Evolutionary conservation across 2,113 vertebrate species (phyloP).

Genomic region (Irena cyanogastra): DNA sequence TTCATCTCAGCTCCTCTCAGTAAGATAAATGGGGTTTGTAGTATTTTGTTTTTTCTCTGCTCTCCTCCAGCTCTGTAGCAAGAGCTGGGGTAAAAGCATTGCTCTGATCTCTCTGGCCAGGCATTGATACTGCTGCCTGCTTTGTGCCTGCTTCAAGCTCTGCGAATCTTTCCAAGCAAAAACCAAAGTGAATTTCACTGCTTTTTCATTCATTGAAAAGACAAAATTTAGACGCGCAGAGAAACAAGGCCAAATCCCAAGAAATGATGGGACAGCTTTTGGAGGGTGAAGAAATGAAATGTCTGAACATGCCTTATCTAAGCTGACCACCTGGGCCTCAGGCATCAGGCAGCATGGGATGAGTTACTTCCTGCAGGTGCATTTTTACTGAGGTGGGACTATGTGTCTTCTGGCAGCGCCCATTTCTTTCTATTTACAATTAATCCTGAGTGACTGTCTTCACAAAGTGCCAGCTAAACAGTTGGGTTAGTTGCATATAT

Average conservation of each 20-base stretch:
- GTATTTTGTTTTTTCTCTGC: background rate
- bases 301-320: background rate
- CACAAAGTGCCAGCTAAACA: background rate
- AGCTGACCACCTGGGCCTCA: background rate
- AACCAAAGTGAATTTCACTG: background rate
- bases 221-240: background rate
- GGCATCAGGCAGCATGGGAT: background rate
- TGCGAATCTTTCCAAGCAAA: background rate
- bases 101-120: background rate
- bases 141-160: background rate
- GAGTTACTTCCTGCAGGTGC: background rate
- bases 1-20: background rate
- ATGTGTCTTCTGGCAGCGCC: background rate
- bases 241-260: background rate
- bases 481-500: background rate
- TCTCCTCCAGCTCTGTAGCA: background rate
- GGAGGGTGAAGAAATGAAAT: background rate
- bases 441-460: background rate
- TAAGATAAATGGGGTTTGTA: background rate
- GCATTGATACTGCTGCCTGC: accelerated
- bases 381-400: background rate
- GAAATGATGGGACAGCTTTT: background rate
- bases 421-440: background rate
- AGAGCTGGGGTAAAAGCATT: background rate
- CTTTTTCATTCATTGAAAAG: background rate